Base-by-base conservation (phyloP, 2,888 invertebrate species). In the Agriopis marginaria region DNA sequence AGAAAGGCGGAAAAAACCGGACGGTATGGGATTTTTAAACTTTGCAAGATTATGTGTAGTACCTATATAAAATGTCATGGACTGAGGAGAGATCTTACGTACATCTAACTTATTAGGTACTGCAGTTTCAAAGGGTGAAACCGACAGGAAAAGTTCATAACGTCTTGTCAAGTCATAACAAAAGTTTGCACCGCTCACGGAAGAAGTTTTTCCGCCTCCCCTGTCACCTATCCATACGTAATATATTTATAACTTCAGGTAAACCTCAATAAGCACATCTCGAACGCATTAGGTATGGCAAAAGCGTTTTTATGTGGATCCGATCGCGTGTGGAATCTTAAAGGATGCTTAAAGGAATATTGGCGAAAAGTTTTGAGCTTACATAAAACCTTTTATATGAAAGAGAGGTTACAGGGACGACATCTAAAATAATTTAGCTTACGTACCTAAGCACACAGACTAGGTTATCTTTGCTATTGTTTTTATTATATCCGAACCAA, bases 301-400 rank as follows among this genome's bases (percentile, higher is more conserved):
- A 77, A 81, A 79, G 77, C 81, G 79, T 86, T 88, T 88, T 87
- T 87, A 86, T 84, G 81, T 80, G 78, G 77, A 85, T 75, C 77
- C 77, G 80, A 77, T 80, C 89, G 89, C 87, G 88, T 77, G 70
- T 73, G 45, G 86, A 86, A 87, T 88, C 80, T 78, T 76, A 82
- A 85, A 76, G 69, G 73, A 72, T 77, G 78, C 80, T 78, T 76
- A 82, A 85, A 76, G 69, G 74, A 72, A 78, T 78, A 80, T 85
- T 76, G 77, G 79, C 78, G 74, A 75, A 83, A 84, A 86, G 81
- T 86, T 87, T 83, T 77, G 75, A 80, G 80, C 80, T 79, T 79
- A 78, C 80, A 77, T 78, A 81, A 82, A 82, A 79, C 78, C 80
- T 80, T 78, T 78, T 77, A 60, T 73, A 72, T 78, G 78, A 82